Evolutionary conservation across 2,797 vertebrate species (phyloP), one percentile per base, ranked within the genome.

Genomic region (Neosalanx taihuensis): DNA sequence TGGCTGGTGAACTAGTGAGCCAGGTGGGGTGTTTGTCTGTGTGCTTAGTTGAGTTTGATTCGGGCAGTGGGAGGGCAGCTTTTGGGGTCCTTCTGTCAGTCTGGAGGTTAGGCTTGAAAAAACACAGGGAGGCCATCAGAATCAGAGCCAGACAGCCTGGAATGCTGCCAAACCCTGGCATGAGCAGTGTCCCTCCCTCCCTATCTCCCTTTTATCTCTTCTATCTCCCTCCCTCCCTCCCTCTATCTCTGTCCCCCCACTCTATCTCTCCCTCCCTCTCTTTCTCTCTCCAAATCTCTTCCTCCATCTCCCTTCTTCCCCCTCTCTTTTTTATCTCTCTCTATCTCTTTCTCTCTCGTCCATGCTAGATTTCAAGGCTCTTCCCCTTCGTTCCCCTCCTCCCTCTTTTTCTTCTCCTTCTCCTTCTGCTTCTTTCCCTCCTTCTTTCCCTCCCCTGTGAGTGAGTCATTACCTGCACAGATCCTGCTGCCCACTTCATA

Each of bases 121-220:
- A 80, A 76, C 82, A 86, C n/a, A n/a, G n/a, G 80, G 82, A 87
- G 87, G 82, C 75, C 62, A 68, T 84, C 76, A 79, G 85, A 87
- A 88, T 89, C 81, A 82, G 83, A 91, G 89, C 87, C 90, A 90
- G 89, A 85, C 83, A 77, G 78, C 74, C 83, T 93, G 91, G 91
- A 91, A 87, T 86, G 80, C 80, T 70, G 88, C 91, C 93, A 92
- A 81, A 80, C 83, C 83, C 81, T 76, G 86, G 86, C 86, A 88
- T 81, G 85, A 89, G 74, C 77, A 64, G 68, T 67, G 72, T 70
- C 73, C 70, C 78, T 41, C 69, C 10, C n/a, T 35, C 35, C 61
- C 68, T 78, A 74, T 76, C 81, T 61, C 46, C n/a, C 7, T 33
- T 6, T 18, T 20, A 20, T 31, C 26, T 29, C 46, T 31, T 46